Conservation (phyloP, 2,113 vertebrate genomes). For the Alectura lathami region DNA sequence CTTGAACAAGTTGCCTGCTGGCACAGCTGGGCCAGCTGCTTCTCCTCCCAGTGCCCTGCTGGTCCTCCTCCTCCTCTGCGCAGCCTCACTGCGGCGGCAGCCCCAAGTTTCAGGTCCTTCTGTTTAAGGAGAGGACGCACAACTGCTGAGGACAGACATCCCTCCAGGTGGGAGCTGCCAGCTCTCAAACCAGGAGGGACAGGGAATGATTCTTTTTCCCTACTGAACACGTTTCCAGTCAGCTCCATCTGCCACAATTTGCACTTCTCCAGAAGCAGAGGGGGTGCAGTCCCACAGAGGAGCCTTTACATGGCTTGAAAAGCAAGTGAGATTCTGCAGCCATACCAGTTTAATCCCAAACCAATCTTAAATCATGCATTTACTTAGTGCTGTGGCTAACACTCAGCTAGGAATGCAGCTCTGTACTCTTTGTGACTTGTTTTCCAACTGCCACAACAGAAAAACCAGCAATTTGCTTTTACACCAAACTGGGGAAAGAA, state of each 20-base stretch:
- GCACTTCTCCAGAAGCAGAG: not conserved
- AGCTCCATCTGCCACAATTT: not conserved
- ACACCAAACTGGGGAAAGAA: not conserved
- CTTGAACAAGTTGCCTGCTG: fast-evolving
- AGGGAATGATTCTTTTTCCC: not conserved
- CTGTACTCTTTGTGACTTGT: not conserved
- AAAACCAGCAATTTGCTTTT: not conserved
- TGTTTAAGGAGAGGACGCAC: not conserved
- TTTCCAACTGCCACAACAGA: not conserved
- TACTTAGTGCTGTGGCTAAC: not conserved
- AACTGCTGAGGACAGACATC: fast-evolving
- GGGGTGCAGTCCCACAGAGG: not conserved
- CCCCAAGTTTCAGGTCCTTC: not conserved
- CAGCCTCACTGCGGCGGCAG: fast-evolving
- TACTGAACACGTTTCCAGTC: not conserved
- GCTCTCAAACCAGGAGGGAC: not conserved
- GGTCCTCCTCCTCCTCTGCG: not conserved
- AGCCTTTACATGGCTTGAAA: not conserved
- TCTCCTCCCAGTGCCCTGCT: not conserved
- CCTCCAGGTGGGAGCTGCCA: not conserved
- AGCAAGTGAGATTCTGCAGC: not conserved
- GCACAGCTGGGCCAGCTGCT: not conserved
- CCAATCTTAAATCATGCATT: fast-evolving
- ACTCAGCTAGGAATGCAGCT: not conserved
- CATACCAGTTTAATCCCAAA: not conserved